These are phyloP conservation scores for Artibeus jamaicensis DNA, from an alignment of 2,797 vertebrate genomes.

Conservation along the genomic window DNA sequence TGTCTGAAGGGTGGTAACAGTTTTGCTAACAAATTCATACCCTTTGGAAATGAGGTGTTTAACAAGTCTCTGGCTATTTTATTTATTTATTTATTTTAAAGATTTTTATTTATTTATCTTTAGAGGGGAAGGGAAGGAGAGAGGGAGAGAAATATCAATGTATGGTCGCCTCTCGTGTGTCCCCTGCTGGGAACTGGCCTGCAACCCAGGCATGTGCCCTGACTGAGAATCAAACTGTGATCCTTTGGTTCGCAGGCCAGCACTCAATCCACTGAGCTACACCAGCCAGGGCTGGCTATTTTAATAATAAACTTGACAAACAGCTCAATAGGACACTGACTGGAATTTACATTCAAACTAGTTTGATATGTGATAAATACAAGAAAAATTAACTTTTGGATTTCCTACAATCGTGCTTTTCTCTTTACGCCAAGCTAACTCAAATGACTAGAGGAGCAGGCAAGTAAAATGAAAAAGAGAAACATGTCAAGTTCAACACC, in stretches of 20 bases:
- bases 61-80: conserved; percentile 33
- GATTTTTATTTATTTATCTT: no score
- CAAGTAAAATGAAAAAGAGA: neutral
- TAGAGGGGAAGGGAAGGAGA: no score
- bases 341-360: conserved; percentile 5
- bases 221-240: no score
- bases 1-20: neutral
- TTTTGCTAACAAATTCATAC: neutral
- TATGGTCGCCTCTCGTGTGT: no score
- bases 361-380: neutral
- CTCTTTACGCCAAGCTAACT: neutral
- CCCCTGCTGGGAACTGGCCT: no score
- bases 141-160: no score
- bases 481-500: neutral
- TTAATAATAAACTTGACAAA: neutral
- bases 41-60: neutral
- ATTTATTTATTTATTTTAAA: no score
- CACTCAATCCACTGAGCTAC: no score
- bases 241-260: no score
- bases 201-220: no score
- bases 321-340: neutral
- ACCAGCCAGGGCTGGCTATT: neutral
- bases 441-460: neutral
- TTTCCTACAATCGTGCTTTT: neutral
- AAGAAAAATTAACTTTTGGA: conserved; percentile 2